Base-by-base conservation (phyloP, 2,888 invertebrate genomes). In the Drosophila koepferae region DNA sequence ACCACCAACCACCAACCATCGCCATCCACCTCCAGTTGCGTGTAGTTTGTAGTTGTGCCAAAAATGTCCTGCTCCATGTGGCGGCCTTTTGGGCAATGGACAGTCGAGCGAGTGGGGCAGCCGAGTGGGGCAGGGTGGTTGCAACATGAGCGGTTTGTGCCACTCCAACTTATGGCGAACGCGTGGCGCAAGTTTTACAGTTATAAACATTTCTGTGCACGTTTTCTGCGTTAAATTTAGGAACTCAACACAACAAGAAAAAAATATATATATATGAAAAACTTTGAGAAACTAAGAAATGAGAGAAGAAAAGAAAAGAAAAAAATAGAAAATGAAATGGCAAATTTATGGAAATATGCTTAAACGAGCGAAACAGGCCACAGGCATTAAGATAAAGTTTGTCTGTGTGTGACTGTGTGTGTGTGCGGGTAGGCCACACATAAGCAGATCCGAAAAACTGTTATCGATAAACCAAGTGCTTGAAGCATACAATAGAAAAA, bases 121-220 rank as follows among this genome's bases (percentile, higher is more conserved):
- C 0, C 9, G 44, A n/a, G 53, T 41, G 69, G 51, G 71, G 36
- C 61, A 36, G 55, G 40, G 55, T 40, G 41, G 55, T 40, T 54
- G 53, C 53, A 54, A 36, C 53, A 23, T 54, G 38, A 6, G 10
- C 36, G 36, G 23, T 12, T 54, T 54, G 55, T 56, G 60, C 43
- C 68, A 64, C 75, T 48, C 75, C 38, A 70, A 73, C 63, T 80
- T 80, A 81, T 87, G 77, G 80, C 46, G 49, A 74, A 64, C 88
- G 89, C 85, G 85, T 87, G 89, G 75, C 88, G 58, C 65, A 73
- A 71, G 54, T 74, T 82, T 72, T 66, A 85, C 77, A 78, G 80
- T 81, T 75, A 61, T 81, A 82, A 88, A 77, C 79, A 82, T 88
- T 88, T 86, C 86, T 60, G 56, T 70, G 79, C 86, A 90, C 86